Base-by-base conservation (phyloP, 1,140 invertebrate species). In the Marisa cornuarietis region DNA sequence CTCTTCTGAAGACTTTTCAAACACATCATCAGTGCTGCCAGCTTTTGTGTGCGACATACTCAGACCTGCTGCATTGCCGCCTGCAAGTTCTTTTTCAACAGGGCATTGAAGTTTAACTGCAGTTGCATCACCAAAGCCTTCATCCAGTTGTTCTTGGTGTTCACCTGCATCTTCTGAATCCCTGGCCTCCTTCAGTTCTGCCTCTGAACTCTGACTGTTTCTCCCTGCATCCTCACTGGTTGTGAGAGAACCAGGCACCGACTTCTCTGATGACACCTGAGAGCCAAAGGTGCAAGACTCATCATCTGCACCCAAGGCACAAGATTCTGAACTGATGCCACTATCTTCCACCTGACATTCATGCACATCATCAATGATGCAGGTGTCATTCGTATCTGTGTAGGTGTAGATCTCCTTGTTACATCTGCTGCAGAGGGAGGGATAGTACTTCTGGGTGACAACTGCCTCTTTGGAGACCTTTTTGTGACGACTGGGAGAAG, bases 371-470 rank as follows among this genome's bases (percentile, higher is more conserved):
- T 84, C 81, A 80, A 95, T 63, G 94, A 95, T 71, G 95, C 90
- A 87, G 94, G 95, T 87, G 93, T 92, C 75, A 93, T 94, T 83
- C 94, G 89, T 91, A 94, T 95, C 85, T 94, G 94, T 86, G 93
- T 93, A 61, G 93, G 84, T 88, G 77, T 86, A 89, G n/a, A 88
- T 89, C 71, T 88, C 87, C n/a, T 83, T 80, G 62, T 88, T 86
- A 77, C 88, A 89, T 68, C 79, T 84, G 20, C 81, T 79, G 80
- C 88, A 89, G 10, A 83, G 82, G 20, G 87, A 80, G 26, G 84
- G 86, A 78, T 76, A 85, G 76, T 81, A 81, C 65, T 85, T 84
- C 2, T 54, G 63, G 5, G 65, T 69, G 42, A 77, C 65, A 4
- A 77, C n/a, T 49, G 62, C 65, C 22, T 77, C 76, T 26, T 77